Base-by-base conservation (phyloP, 1,140 invertebrate genomes). In the Drosophila pachea region DNA sequence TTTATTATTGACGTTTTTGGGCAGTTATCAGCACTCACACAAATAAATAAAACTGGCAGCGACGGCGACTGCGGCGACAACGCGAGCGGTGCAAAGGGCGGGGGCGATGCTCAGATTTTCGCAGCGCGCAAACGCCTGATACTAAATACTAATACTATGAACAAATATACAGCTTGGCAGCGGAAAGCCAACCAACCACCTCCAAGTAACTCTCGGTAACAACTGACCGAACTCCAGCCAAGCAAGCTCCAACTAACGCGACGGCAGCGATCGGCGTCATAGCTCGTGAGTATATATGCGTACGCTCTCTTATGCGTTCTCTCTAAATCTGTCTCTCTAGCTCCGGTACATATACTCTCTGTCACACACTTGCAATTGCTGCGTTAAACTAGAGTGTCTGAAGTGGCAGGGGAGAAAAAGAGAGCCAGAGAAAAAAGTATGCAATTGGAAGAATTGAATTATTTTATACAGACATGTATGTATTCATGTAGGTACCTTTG, bases 161-260 rank as follows among this genome's bases (percentile, higher is more conserved):
- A 68, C 50, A 62, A 50, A 58, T 29, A 55, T 55, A 60, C 61
- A 65, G 53, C 59, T 35, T 38, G 22, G 58, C 68, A 65, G 54
- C 29, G 47, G 14, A n/a, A 22, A 36, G n/a, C n/a, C 64, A 70
- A 73, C 79, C 81, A 77, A 79, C 79, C 81, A 84, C 69, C 78
- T 84, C 68, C 76, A 79, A 69, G 73, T 68, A 76, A 73, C 78
- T 66, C 78, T 83, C 79, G 73, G 79, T 76, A 76, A 73, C 78
- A 70, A 81, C 66, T 81, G 77, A 59, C 58, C 50, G 38, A 63
- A 45, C 45, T 54, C 63, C 54, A 74, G 45, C 48, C 63, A 48
- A 74, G 40, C 38, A 47, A 48, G 59, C 42, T 69, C 49, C 61
- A 67, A 48, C 35, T 38, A 69, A 53, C 14, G 60, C 36, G 36